These are phyloP conservation scores for Porites rus DNA, from an alignment of 92 coral and sea anemone genomes.

Conservation along the genomic window DNA sequence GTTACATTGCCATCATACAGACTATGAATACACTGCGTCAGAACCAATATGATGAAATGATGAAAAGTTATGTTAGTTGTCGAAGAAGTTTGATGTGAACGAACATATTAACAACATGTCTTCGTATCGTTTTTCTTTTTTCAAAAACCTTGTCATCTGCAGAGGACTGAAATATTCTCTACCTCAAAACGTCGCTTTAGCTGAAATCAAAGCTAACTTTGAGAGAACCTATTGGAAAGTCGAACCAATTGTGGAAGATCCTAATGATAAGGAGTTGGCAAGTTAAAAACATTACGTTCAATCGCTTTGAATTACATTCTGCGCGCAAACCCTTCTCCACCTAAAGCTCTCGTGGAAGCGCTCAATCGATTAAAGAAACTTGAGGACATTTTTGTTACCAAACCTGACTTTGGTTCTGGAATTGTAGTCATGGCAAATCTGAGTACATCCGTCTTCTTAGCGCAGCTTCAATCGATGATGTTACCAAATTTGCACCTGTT, in stretches of 20 bases:
- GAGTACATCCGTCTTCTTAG: background rate
- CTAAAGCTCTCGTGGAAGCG: background rate
- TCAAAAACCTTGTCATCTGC: slow-evolving; percentile 39
- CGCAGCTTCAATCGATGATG: background rate
- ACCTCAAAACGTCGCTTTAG: slow-evolving; percentile 26
- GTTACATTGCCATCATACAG: no score
- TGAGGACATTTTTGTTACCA: background rate
- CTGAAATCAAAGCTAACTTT: slow-evolving; percentile 40
- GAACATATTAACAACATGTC: slow-evolving; percentile 29
- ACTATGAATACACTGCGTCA: no score
- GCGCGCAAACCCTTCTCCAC: background rate
- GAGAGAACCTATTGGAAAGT: slow-evolving; percentile 26
- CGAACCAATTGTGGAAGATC: background rate
- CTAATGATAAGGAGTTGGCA: background rate
- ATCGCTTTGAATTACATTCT: background rate
- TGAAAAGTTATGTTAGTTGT: background rate
- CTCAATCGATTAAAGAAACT: background rate
- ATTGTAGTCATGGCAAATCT: background rate
- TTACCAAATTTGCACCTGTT: background rate
- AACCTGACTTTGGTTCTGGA: background rate
- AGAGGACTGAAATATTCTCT: slow-evolving; percentile 41
- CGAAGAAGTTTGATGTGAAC: slow-evolving; percentile 31
- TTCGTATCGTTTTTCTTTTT: slow-evolving; percentile 23
- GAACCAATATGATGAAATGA: no score
- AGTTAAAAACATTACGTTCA: background rate